Evolutionary conservation across 2,888 invertebrate species (phyloP).

Genomic region (Neelides folsomi): DNA sequence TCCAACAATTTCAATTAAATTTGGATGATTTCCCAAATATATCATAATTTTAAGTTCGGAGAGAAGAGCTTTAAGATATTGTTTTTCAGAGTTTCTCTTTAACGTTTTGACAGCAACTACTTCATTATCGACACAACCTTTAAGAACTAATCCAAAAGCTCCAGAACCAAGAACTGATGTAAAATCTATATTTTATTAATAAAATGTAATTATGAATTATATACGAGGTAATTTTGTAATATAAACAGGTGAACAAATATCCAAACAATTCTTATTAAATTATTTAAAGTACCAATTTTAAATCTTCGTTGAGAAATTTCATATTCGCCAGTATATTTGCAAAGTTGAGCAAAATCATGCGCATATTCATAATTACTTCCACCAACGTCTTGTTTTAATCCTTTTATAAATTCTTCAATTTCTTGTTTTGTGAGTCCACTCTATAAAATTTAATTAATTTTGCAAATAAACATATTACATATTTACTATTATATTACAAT

Average conservation of each 20-base stretch:
- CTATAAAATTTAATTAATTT: not conserved
- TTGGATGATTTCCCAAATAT: constrained; percentile 7
- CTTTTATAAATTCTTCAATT: constrained; percentile 4
- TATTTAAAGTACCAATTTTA: constrained; percentile 3
- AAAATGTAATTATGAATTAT: no score
- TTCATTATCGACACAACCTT: not conserved
- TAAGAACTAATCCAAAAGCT: constrained; percentile 7
- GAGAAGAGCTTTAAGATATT: constrained; percentile 8
- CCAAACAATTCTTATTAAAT: no score
- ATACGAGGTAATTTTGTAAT: no score
- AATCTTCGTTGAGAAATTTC: not conserved
- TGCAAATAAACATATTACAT: not conserved
- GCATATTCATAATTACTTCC: not conserved
- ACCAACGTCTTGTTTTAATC: not conserved
- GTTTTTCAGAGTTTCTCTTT: constrained; percentile 2
- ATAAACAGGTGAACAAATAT: no score
- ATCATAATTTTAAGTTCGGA: constrained; percentile 11
- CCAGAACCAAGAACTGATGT: constrained; percentile 4
- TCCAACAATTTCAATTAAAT: constrained; percentile 6
- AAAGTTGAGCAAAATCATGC: not conserved
- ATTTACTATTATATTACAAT: no score
- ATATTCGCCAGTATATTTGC: not conserved
- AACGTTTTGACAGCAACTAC: constrained; percentile 9
- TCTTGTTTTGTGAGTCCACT: constrained; percentile 1
- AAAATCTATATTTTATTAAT: no score